Percentiles rank a stretch among this genome's conserved stretches.
Conservation (phyloP, 2,888 invertebrate species). For the Pachliopta kotzebuea region DNA sequence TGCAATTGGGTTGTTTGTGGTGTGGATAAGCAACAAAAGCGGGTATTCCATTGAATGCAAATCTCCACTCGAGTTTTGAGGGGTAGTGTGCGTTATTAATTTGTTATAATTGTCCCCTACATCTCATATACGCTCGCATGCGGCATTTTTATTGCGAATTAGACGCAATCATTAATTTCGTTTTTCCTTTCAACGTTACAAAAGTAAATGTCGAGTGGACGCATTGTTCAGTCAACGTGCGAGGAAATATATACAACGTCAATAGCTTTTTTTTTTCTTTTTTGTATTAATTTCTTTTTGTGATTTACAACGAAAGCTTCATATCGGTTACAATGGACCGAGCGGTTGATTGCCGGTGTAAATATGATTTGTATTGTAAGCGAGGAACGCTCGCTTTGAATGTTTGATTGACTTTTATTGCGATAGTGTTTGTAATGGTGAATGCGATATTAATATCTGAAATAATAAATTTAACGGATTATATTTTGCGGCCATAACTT, state of each 20-base stretch:
- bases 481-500: too few relatives aligned
- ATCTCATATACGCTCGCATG: slow-evolving; percentile 73
- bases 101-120: slow-evolving; percentile 77
- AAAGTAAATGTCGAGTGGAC: slow-evolving; percentile 70
- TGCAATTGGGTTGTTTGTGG: slow-evolving; percentile 35
- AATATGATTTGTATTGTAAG: slow-evolving; percentile 43
- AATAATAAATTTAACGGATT: neutral
- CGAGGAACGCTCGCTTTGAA: slow-evolving; percentile 28
- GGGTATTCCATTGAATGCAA: slow-evolving; percentile 74
- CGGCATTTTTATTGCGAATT: slow-evolving; percentile 81
- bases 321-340: slow-evolving; percentile 65
- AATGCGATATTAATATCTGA: neutral
- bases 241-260: slow-evolving; percentile 53
- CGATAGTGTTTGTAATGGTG: slow-evolving; percentile 16
- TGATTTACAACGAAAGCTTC: slow-evolving; percentile 51
- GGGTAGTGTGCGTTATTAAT: slow-evolving; percentile 78
- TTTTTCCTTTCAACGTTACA: slow-evolving; percentile 67
- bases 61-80: slow-evolving; percentile 78
- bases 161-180: slow-evolving; percentile 79
- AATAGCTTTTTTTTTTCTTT: slow-evolving; percentile 52
- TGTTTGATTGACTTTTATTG: slow-evolving; percentile 30
- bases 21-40: slow-evolving; percentile 59
- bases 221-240: slow-evolving; percentile 47
- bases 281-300: slow-evolving; percentile 27
- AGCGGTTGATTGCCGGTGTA: slow-evolving; percentile 49